A percentile compares a stretch with the other conserved stretches of the same genome.
Conservation (phyloP, 2,888 invertebrate species). For the Scaptomyza flava region DNA sequence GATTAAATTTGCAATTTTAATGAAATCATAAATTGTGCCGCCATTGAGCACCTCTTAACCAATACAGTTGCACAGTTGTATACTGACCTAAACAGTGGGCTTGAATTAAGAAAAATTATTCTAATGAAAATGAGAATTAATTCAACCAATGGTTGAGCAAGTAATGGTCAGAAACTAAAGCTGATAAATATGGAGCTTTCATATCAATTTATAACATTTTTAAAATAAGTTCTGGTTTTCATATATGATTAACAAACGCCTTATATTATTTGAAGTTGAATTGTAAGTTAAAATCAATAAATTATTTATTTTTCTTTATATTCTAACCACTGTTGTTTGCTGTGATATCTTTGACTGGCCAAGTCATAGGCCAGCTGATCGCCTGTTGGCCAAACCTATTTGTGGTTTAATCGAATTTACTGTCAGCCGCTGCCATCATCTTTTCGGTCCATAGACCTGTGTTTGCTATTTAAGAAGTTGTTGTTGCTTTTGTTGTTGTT, state of each 20-base stretch:
- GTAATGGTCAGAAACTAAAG: too few relatives aligned
- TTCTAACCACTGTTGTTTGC: conserved; percentile 50
- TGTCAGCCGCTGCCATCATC: conserved; percentile 67
- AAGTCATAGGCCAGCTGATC: conserved; percentile 70
- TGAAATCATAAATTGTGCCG: conserved; percentile 76
- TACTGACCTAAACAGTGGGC: conserved; percentile 24
- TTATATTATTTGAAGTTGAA: too few relatives aligned
- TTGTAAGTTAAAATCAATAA: too few relatives aligned
- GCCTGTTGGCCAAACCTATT: conserved; percentile 72
- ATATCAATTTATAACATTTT: too few relatives aligned
- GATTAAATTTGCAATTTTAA: conserved; percentile 78
- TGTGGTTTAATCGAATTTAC: conserved; percentile 79
- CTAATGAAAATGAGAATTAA: too few relatives aligned
- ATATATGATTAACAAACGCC: too few relatives aligned
- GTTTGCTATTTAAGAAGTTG: conserved; percentile 17
- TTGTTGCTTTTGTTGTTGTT: too few relatives aligned
- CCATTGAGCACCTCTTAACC: conserved; percentile 46
- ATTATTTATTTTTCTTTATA: too few relatives aligned
- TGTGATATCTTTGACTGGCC: conserved; percentile 25
- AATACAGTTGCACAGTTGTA: conserved; percentile 5
- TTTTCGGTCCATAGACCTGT: conserved; percentile 12
- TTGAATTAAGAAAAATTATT: neutral
- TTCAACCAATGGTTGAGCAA: too few relatives aligned
- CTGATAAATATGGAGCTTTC: too few relatives aligned
- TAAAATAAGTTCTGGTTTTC: too few relatives aligned